phyloP scores from a whole-genome alignment of 2,888 invertebrate genomes.

The Dyspetes luteomarginatus region DNA sequence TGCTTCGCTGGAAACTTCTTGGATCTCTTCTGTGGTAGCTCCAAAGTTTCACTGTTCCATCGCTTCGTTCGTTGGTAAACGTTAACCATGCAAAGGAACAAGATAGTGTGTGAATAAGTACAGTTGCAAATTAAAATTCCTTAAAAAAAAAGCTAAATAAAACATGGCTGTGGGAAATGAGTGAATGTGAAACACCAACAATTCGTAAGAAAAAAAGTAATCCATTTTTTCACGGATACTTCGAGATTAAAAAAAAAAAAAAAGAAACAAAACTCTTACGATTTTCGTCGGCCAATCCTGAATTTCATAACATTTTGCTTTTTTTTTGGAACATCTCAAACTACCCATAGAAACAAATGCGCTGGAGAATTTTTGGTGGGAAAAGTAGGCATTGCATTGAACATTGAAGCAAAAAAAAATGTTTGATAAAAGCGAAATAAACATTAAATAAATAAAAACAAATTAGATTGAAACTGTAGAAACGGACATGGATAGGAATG shows the following conservation, averaged over 20 bases:
- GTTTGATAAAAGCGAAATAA: slow-evolving; percentile 14
- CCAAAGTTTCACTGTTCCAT: slow-evolving; percentile 82
- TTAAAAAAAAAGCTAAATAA: slow-evolving; percentile 23
- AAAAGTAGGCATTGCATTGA: too few species aligned
- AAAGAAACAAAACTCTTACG: too few species aligned
- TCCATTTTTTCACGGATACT: too few species aligned
- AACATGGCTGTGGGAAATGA: background rate
- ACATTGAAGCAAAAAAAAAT: background rate
- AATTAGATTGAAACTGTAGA: slow-evolving; percentile 83
- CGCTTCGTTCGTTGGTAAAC: slow-evolving; percentile 77
- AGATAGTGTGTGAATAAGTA: slow-evolving; percentile 67
- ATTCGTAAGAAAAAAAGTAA: slow-evolving; percentile 11
- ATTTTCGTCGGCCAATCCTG: too few species aligned
- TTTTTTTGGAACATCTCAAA: too few species aligned
- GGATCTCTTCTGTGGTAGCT: slow-evolving; percentile 80
- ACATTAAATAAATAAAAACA: slow-evolving; percentile 60
- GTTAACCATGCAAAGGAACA: slow-evolving; percentile 82
- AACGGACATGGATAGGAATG: slow-evolving; percentile 84
- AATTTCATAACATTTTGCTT: too few species aligned
- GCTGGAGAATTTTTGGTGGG: too few species aligned
- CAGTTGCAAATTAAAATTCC: slow-evolving; percentile 60
- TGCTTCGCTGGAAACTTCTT: slow-evolving; percentile 81
- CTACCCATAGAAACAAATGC: too few species aligned
- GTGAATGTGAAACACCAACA: background rate
- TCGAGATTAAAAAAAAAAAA: background rate